Conservation (phyloP, 2,797 vertebrate genomes). For the Kryptopterus vitreolus region DNA sequence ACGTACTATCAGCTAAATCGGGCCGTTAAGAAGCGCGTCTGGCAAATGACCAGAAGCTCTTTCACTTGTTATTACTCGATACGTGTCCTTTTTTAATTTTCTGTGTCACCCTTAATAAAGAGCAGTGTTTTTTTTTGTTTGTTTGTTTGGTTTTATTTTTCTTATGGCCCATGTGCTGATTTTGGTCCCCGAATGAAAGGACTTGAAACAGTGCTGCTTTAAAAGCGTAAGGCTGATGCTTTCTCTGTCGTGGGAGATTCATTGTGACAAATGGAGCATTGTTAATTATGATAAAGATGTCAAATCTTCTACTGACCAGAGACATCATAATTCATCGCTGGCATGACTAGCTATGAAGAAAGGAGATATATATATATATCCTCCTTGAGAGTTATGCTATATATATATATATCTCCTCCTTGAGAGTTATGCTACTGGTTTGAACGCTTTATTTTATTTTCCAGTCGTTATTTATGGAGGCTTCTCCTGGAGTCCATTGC, state of each 20-base stretch:
- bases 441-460: constrained; percentile 11
- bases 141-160: neutral
- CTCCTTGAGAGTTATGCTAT: constrained; percentile 11
- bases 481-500: constrained; percentile 11
- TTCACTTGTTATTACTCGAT: neutral
- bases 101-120: neutral
- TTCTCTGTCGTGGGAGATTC: constrained; percentile 6
- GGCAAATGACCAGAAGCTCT: neutral
- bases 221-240: neutral
- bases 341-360: neutral
- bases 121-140: neutral
- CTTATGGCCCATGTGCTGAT: neutral
- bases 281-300: constrained; percentile 11
- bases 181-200: neutral
- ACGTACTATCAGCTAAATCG: neutral
- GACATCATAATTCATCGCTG: constrained; percentile 26
- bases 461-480: constrained; percentile 13
- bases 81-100: neutral
- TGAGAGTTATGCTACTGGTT: constrained; percentile 20
- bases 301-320: constrained; percentile 11
- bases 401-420: neutral
- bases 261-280: neutral
- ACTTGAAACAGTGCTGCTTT: neutral
- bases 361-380: neutral
- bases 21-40: neutral